phyloP scores from a whole-genome alignment of 2,113 vertebrate species.

The Pseudorhombus dupliciocellatus region DNA sequence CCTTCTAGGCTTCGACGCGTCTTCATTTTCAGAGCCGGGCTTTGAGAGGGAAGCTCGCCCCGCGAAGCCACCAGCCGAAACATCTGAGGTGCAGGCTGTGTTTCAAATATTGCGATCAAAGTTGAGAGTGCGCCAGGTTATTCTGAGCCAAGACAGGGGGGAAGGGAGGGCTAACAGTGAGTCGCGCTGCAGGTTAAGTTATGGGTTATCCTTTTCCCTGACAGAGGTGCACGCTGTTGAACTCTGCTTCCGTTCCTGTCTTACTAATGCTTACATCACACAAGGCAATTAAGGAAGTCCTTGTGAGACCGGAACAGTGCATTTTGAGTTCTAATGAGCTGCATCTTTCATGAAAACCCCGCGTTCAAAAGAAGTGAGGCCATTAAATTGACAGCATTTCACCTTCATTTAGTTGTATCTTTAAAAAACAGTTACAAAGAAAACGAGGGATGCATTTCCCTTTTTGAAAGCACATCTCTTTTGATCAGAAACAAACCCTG shows the following conservation, averaged over 20 bases:
- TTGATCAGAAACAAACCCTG: background rate
- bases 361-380: constrained; percentile 13
- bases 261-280: constrained; percentile 52
- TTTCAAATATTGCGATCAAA: constrained; percentile 51
- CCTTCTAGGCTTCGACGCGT: constrained; percentile 30
- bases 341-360: background rate
- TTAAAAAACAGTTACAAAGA: constrained; percentile 15
- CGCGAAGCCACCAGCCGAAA: background rate
- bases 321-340: constrained; percentile 50
- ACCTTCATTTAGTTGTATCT: constrained; percentile 17
- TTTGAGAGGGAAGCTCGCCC: constrained; percentile 27
- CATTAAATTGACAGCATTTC: constrained; percentile 25
- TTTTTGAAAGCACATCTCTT: no score
- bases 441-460: constrained; percentile 5
- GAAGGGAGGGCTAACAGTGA: constrained; percentile 7
- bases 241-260: constrained; percentile 21
- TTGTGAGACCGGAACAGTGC: constrained; percentile 22
- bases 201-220: constrained; percentile 40
- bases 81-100: constrained; percentile 28
- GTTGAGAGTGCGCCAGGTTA: constrained; percentile 15
- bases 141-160: constrained; percentile 4
- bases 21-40: constrained; percentile 35
- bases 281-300: constrained; percentile 37
- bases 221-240: constrained; percentile 16
- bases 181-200: constrained; percentile 47